A percentile compares a stretch with the other conserved stretches of the same genome.
Evolutionary conservation across 2,797 vertebrate species (phyloP).

Genomic region (Bradypus variegatus): DNA sequence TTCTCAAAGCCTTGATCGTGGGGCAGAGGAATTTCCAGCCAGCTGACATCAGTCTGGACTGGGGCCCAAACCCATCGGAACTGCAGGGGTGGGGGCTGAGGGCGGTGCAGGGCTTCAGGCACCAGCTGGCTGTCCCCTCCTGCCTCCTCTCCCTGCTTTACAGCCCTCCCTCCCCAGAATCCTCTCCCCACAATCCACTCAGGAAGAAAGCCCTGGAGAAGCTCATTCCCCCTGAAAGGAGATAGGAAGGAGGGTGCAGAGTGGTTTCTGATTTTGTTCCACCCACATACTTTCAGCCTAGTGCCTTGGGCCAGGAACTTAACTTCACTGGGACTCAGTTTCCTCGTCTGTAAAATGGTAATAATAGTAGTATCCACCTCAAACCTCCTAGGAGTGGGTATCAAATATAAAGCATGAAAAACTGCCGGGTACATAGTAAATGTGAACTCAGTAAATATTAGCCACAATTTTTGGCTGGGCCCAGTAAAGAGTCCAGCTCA

Average conservation of each 20-base stretch:
- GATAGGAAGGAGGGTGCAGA: background rate
- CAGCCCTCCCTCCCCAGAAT: background rate
- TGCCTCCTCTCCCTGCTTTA: background rate
- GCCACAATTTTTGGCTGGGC: background rate
- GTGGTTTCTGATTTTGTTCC: background rate
- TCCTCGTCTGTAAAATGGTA: background rate
- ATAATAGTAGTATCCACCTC: background rate
- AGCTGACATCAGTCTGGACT: slow-evolving; percentile 23
- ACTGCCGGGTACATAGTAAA: background rate
- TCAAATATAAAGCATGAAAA: background rate
- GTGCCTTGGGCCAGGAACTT: background rate
- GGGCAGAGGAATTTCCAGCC: slow-evolving; percentile 57
- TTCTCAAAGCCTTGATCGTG: slow-evolving; percentile 40
- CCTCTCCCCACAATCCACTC: background rate
- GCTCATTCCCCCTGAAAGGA: background rate
- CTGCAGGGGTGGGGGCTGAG: background rate
- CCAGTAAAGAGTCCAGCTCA: background rate
- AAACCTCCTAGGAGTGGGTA: background rate
- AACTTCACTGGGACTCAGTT: background rate
- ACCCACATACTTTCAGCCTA: background rate
- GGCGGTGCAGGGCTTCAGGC: background rate
- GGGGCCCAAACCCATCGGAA: background rate
- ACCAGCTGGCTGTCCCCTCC: background rate
- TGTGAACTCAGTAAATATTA: background rate
- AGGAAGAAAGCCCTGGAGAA: background rate